Evolutionary conservation across 2,113 vertebrate species (phyloP).

Genomic region (Seriola rivoliana): DNA sequence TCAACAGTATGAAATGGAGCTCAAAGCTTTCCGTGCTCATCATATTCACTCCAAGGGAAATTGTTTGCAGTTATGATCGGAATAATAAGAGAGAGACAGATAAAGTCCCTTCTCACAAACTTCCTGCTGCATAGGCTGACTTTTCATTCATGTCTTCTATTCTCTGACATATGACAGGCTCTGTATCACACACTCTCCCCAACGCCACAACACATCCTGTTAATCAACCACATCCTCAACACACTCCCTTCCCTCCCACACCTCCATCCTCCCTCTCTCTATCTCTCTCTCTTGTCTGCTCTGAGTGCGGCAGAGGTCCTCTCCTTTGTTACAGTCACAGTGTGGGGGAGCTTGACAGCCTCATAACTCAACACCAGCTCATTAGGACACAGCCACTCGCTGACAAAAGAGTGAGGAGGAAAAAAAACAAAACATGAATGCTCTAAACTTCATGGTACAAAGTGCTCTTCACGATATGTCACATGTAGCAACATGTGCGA

Average conservation of each 20-base stretch:
- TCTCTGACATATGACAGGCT: slow-evolving; percentile 12
- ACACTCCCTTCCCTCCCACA: slow-evolving; percentile 9
- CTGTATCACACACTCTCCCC: slow-evolving; percentile 14
- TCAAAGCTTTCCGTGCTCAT: background rate
- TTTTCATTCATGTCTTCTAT: slow-evolving; percentile 52
- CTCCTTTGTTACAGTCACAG: slow-evolving; percentile 46
- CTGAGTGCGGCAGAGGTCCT: slow-evolving; percentile 20
- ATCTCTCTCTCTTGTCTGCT: slow-evolving; percentile 32
- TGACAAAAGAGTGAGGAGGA: background rate
- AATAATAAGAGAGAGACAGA: slow-evolving; percentile 1
- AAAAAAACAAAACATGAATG: background rate
- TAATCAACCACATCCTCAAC: slow-evolving; percentile 75
- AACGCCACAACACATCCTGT: slow-evolving; percentile 65
- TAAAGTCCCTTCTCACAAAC: background rate
- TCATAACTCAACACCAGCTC: slow-evolving; percentile 68
- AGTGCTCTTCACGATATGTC: slow-evolving; percentile 7
- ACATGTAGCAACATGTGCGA: slow-evolving; percentile 1
- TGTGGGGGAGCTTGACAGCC: slow-evolving; percentile 46
- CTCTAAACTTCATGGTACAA: background rate
- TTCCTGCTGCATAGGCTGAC: background rate
- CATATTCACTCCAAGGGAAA: slow-evolving; percentile 7
- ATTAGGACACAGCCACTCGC: slow-evolving; percentile 50
- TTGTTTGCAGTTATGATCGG: background rate
- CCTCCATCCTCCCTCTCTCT: background rate
- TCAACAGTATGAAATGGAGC: slow-evolving; percentile 15